phyloP scores from a whole-genome alignment of 2,888 invertebrate genomes.

The Andrena hattorfiana region DNA sequence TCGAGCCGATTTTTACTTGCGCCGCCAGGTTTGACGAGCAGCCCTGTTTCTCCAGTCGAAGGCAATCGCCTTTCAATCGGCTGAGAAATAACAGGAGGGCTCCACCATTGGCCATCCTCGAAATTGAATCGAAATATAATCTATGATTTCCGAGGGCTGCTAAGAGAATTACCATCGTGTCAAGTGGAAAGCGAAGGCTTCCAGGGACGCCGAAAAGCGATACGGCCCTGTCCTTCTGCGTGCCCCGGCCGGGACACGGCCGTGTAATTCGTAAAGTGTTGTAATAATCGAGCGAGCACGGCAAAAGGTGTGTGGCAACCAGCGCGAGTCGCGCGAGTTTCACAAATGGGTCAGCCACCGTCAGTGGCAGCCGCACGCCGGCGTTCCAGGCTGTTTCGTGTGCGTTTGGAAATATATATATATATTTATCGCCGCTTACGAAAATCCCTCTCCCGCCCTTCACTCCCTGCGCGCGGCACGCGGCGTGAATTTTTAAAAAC shows the following conservation, averaged over 20 bases:
- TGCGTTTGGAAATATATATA: slow-evolving; percentile 76
- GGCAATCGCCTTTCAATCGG: not conserved
- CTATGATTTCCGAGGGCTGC: too few relatives aligned
- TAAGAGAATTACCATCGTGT: too few relatives aligned
- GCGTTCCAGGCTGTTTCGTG: slow-evolving; percentile 62
- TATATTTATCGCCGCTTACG: slow-evolving; percentile 77
- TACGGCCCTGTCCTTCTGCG: slow-evolving; percentile 25
- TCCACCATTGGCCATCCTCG: too few relatives aligned
- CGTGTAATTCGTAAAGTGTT: slow-evolving; percentile 73
- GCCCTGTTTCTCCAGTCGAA: not conserved
- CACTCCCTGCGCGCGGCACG: slow-evolving; percentile 27
- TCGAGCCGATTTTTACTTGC: not conserved
- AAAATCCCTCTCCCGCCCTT: slow-evolving; percentile 65
- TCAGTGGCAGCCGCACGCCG: slow-evolving; percentile 44
- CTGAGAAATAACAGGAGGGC: too few relatives aligned
- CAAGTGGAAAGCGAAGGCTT: too few relatives aligned
- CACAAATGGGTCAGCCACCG: slow-evolving; percentile 82
- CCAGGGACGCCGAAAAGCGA: not conserved
- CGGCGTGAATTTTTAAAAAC: slow-evolving; percentile 44
- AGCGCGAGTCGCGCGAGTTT: slow-evolving; percentile 77
- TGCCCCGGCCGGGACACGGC: slow-evolving; percentile 18
- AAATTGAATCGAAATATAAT: too few relatives aligned
- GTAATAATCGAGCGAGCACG: slow-evolving; percentile 71
- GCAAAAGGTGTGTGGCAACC: slow-evolving; percentile 75
- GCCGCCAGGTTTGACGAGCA: too few relatives aligned